Conservation (phyloP, 2,888 invertebrate genomes). For the Agrotis clavis region DNA sequence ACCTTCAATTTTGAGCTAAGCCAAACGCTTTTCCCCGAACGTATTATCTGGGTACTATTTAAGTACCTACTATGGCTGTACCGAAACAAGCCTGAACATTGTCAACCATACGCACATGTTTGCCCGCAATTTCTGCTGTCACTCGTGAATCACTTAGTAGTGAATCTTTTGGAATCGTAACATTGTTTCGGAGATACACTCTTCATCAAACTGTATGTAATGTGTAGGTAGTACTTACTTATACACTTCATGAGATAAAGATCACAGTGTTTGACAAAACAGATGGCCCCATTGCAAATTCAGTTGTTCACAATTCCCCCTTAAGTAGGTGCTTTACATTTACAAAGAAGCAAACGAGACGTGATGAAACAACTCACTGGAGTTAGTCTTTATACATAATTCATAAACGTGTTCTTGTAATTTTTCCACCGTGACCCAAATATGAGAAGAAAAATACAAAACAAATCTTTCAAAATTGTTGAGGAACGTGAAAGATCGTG, state of each 20-base stretch:
- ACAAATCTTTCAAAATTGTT: slow-evolving; percentile 3
- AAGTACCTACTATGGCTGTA: no score
- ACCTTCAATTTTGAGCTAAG: not conserved
- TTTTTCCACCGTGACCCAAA: slow-evolving; percentile 52
- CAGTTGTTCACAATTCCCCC: slow-evolving; percentile 8
- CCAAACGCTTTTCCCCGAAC: not conserved
- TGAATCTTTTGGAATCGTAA: not conserved
- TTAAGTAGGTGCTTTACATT: slow-evolving; percentile 17
- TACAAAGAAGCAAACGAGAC: slow-evolving; percentile 29
- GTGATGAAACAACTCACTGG: slow-evolving; percentile 34
- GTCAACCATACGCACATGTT: no score
- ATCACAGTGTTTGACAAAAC: not conserved
- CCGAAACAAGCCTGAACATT: no score
- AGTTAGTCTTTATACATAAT: slow-evolving; percentile 46
- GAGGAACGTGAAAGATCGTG: slow-evolving; percentile 8
- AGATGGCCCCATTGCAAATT: slow-evolving; percentile 1
- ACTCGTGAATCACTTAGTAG: no score
- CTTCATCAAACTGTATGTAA: not conserved
- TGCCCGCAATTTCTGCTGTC: no score
- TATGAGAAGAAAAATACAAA: slow-evolving; percentile 18
- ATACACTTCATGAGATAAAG: not conserved
- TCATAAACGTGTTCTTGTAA: slow-evolving; percentile 53
- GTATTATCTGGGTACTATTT: not conserved
- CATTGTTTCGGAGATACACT: not conserved
- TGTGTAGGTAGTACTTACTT: not conserved